These are phyloP conservation scores for Leptodactylus fuscus DNA, from an alignment of 2,113 vertebrate genomes.

Conservation along the genomic window DNA sequence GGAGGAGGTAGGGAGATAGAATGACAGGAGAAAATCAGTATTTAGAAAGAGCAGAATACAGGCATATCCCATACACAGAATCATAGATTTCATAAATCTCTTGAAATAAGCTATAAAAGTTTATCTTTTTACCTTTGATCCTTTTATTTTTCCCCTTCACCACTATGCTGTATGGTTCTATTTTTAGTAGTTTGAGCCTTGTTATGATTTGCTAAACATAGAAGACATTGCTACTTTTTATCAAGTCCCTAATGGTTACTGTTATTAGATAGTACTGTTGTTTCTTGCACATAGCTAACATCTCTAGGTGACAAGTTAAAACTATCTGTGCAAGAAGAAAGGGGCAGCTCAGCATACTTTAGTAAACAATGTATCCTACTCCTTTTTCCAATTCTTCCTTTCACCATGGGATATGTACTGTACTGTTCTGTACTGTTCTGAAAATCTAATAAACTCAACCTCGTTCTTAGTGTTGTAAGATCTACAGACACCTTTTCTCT, in stretches of 20 bases:
- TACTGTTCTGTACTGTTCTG: neutral
- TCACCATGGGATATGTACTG: neutral
- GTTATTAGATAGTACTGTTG: neutral
- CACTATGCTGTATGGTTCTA: neutral
- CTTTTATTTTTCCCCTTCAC: neutral
- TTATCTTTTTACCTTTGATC: neutral
- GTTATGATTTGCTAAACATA: neutral
- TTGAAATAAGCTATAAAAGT: neutral
- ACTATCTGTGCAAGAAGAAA: neutral
- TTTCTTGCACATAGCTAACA: neutral
- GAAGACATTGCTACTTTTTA: neutral
- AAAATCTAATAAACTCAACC: neutral
- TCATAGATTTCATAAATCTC: neutral
- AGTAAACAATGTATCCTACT: neutral
- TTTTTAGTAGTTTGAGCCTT: neutral
- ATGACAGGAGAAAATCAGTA: neutral
- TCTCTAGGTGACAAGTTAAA: neutral
- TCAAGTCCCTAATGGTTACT: neutral
- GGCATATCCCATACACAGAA: neutral
- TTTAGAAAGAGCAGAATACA: conserved; percentile 1
- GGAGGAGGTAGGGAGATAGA: neutral
- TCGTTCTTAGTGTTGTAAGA: neutral
- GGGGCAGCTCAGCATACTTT: neutral
- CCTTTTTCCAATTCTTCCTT: neutral
- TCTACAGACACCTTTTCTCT: neutral